phyloP scores from a whole-genome alignment of 2,113 vertebrate species.

The Platysternon megacephalum region DNA sequence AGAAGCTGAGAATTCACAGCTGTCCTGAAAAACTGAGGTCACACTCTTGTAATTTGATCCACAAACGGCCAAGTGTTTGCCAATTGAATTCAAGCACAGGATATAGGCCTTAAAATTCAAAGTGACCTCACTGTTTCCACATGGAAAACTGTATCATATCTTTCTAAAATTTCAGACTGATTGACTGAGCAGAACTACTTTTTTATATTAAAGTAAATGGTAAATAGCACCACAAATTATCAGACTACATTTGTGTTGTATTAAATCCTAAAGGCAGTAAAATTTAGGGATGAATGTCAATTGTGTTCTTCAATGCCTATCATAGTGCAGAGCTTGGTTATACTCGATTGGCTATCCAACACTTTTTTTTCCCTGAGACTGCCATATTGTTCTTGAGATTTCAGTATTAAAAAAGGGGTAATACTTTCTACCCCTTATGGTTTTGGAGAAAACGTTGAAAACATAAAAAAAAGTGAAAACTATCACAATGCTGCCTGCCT shows the following conservation, averaged over 20 bases:
- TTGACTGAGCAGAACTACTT: neutral
- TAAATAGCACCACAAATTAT: neutral
- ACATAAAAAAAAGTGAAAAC: no score
- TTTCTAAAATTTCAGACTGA: neutral
- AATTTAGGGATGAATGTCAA: neutral
- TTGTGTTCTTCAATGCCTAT: neutral
- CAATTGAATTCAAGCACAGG: neutral
- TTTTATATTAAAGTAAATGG: neutral
- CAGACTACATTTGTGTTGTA: neutral
- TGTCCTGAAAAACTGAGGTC: neutral
- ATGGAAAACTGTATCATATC: neutral
- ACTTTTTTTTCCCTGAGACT: no score
- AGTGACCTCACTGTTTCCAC: neutral
- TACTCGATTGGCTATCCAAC: no score
- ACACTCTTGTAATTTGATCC: neutral
- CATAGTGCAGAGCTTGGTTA: neutral
- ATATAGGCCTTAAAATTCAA: neutral
- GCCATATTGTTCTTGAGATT: no score
- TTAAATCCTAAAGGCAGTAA: neutral
- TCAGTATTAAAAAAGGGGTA: no score
- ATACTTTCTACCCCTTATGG: no score
- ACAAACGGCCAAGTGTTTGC: neutral
- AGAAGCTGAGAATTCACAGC: neutral
- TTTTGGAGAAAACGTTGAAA: no score
- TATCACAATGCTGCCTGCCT: no score